These are phyloP conservation scores for Hypomecis atomaria DNA, from an alignment of 2,888 invertebrate species.

Conservation along the genomic window DNA sequence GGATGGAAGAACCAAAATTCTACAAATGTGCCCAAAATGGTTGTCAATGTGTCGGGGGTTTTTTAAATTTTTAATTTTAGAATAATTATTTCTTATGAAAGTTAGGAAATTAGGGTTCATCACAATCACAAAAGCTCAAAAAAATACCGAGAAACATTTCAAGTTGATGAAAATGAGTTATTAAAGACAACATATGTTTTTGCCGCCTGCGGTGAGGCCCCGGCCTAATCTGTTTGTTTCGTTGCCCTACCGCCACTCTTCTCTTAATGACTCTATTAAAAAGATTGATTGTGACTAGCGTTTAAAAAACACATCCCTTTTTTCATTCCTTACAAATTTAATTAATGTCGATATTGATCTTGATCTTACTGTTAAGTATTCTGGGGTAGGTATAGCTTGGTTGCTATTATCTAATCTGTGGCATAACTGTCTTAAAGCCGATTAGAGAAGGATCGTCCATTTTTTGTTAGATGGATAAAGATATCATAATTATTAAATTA, in stretches of 20 bases:
- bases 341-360: slow-evolving; percentile 77
- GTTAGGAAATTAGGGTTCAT: too few relatives aligned
- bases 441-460: slow-evolving; percentile 29
- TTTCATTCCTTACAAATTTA: slow-evolving; percentile 78
- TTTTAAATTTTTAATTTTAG: too few relatives aligned
- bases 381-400: too few relatives aligned
- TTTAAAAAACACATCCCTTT: slow-evolving; percentile 67
- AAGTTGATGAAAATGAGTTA: too few relatives aligned
- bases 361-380: slow-evolving; percentile 2
- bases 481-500: slow-evolving; percentile 25
- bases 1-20: too few relatives aligned
- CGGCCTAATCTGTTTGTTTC: slow-evolving; percentile 44
- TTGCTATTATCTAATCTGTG: not conserved
- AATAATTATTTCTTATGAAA: too few relatives aligned
- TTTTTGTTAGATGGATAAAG: slow-evolving; percentile 38
- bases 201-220: not conserved
- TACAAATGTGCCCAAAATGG: too few relatives aligned
- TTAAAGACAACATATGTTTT: too few relatives aligned
- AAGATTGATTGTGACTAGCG: slow-evolving; percentile 79
- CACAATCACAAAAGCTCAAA: too few relatives aligned
- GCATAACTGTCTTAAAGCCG: slow-evolving; percentile 45
- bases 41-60: too few relatives aligned
- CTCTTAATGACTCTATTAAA: slow-evolving; percentile 83
- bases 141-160: too few relatives aligned
- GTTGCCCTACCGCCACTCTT: slow-evolving; percentile 67